These are phyloP conservation scores for Metacarcinus magister DNA, from an alignment of 2,888 invertebrate species.

Conservation along the genomic window DNA sequence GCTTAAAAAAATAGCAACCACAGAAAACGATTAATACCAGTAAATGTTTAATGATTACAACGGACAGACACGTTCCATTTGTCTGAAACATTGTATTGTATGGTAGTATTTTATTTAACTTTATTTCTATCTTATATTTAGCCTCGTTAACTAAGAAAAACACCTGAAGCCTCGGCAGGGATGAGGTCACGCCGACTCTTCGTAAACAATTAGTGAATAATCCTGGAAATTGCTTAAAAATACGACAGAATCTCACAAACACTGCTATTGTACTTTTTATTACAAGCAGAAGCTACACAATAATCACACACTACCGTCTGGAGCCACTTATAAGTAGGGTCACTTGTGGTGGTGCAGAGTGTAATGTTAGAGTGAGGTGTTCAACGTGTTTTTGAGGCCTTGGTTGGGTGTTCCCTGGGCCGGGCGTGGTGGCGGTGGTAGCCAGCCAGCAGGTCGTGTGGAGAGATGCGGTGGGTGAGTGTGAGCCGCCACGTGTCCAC, in stretches of 20 bases:
- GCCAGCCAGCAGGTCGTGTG: conserved; percentile 53
- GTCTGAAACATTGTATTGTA: neutral
- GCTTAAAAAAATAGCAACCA: neutral
- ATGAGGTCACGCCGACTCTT: neutral
- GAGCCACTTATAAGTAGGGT: neutral
- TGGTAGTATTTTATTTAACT: neutral
- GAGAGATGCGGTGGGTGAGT: conserved; percentile 63
- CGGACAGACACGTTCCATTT: neutral
- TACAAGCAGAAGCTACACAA: neutral
- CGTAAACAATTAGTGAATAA: neutral
- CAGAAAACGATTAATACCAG: neutral
- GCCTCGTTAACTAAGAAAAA: neutral
- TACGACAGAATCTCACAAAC: neutral
- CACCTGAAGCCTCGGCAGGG: neutral
- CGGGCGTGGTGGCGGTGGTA: conserved; percentile 40
- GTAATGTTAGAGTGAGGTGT: neutral
- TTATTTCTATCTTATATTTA: neutral
- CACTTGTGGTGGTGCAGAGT: neutral
- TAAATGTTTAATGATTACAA: neutral
- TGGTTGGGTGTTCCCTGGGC: neutral
- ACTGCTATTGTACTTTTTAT: neutral
- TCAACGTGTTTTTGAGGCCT: neutral
- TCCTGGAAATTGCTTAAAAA: neutral
- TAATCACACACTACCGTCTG: neutral
- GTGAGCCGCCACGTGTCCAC: conserved; percentile 65